These are phyloP conservation scores for Neoscelio sp. DNA, from an alignment of 2,888 invertebrate genomes.

Conservation along the genomic window DNA sequence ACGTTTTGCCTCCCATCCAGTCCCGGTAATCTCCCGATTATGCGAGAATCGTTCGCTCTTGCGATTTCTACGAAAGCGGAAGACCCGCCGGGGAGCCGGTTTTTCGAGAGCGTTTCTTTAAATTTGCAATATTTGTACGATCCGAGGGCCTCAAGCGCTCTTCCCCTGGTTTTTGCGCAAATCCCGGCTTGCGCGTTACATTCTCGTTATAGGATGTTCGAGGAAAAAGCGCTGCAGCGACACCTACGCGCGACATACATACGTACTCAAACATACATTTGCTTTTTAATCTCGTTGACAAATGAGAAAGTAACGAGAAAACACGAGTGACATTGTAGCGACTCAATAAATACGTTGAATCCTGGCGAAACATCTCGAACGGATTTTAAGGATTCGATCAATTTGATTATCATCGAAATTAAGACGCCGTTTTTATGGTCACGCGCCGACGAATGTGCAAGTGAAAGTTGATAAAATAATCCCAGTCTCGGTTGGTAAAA, in stretches of 20 bases:
- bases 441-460: constrained; percentile 13
- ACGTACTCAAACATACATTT: constrained; percentile 37
- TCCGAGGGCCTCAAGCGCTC: constrained; percentile 53
- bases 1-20: constrained; percentile 26
- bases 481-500: too few species aligned
- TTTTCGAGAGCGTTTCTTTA: constrained; percentile 66
- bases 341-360: constrained; percentile 48
- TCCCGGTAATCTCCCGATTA: constrained; percentile 66
- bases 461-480: constrained; percentile 40
- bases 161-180: constrained; percentile 32
- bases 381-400: neutral
- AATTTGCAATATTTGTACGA: constrained; percentile 67
- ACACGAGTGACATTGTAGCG: constrained; percentile 39
- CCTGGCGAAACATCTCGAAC: neutral
- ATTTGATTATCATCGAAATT: constrained; percentile 7
- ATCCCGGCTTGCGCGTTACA: constrained; percentile 58
- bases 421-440: constrained; percentile 40
- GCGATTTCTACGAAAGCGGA: constrained; percentile 60
- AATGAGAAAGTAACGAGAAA: constrained; percentile 41
- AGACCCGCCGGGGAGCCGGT: constrained; percentile 64
- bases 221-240: constrained; percentile 35
- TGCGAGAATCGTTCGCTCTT: constrained; percentile 64
- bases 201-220: constrained; percentile 47
- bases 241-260: constrained; percentile 53
- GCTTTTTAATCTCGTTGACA: constrained; percentile 60